phyloP scores from a whole-genome alignment of 2,113 vertebrate species.

The Nothoprocta perdicaria region DNA sequence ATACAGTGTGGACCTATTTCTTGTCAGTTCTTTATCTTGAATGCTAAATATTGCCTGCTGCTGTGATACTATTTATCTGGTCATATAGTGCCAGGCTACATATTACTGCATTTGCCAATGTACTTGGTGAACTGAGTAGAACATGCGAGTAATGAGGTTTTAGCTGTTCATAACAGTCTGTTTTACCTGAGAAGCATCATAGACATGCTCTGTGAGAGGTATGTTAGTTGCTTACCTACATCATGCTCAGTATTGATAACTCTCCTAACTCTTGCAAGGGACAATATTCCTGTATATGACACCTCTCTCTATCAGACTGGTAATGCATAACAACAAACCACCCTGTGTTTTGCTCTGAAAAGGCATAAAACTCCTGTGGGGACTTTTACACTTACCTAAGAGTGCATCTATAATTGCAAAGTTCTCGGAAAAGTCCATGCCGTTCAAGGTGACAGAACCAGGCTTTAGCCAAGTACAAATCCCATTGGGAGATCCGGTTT shows the following conservation, averaged over 20 bases:
- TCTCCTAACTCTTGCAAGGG: conserved; percentile 52
- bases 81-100: neutral
- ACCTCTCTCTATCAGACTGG: conserved; percentile 76
- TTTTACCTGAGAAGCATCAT: accelerated
- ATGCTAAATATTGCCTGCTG: neutral
- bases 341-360: conserved; percentile 72
- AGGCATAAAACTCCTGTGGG: accelerated
- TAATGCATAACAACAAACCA: conserved; percentile 68
- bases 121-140: neutral
- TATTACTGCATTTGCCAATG: neutral
- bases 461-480: neutral
- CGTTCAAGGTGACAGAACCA: neutral
- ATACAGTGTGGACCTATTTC: neutral
- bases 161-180: neutral
- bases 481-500: neutral
- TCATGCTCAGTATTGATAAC: conserved; percentile 75
- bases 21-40: neutral
- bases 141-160: neutral
- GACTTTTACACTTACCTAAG: neutral
- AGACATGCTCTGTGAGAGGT: accelerated
- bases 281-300: conserved; percentile 66
- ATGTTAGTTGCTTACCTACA: conserved; percentile 72
- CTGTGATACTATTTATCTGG: neutral
- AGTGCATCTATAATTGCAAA: neutral
- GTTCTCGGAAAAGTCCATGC: neutral